Conservation (phyloP, 2,113 vertebrate species). For the Perca schrenkii region DNA sequence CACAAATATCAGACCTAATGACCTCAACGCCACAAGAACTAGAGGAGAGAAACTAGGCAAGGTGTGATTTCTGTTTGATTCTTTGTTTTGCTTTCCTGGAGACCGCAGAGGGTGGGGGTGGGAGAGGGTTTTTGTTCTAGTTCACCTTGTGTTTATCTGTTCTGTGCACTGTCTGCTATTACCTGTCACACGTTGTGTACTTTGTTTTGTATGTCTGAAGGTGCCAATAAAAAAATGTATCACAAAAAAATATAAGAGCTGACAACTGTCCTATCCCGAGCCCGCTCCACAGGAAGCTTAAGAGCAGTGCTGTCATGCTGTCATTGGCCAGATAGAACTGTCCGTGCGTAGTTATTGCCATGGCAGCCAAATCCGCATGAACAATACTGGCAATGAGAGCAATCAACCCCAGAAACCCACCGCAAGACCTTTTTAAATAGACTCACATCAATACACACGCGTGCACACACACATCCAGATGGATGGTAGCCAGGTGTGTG, state of each 20-base stretch:
- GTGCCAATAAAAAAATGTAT: no score
- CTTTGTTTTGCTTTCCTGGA: no score
- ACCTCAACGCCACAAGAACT: no score
- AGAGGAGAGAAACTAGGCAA: no score
- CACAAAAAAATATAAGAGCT: neutral
- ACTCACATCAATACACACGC: constrained; percentile 32
- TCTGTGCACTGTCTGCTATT: no score
- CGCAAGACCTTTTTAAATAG: constrained; percentile 62
- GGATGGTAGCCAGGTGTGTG: constrained; percentile 69
- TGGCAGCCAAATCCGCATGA: constrained; percentile 76
- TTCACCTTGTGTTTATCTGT: no score
- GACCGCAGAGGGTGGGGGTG: no score
- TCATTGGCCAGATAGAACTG: constrained; percentile 44
- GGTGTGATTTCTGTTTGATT: no score
- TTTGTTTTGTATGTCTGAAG: no score
- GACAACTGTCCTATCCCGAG: neutral
- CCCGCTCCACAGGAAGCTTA: constrained; percentile 1
- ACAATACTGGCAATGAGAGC: constrained; percentile 45
- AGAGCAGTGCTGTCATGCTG: neutral
- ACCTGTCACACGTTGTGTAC: no score
- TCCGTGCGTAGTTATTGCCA: constrained; percentile 35
- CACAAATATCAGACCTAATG: no score
- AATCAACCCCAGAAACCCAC: constrained; percentile 58
- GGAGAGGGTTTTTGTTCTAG: no score
- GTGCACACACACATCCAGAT: constrained; percentile 42